Evolutionary conservation across 53 echinoderm and acorn worm species (phyloP), one percentile per base, ranked within the genome.

Genomic region (Apostichopus leukothele): DNA sequence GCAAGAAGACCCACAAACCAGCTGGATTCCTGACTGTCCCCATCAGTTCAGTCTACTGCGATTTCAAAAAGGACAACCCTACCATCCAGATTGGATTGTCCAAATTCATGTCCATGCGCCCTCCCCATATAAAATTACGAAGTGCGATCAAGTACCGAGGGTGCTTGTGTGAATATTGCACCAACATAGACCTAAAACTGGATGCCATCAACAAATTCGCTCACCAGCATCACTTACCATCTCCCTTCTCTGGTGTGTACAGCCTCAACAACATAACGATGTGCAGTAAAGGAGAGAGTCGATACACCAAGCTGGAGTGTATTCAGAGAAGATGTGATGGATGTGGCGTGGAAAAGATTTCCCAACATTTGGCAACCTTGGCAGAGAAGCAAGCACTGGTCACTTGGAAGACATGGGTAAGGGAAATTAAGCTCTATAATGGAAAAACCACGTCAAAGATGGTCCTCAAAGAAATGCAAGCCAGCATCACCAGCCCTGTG

Each of bases 121-220:
- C 92, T 25, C 1, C 53, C 9, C 83, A 90, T 51, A 83, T 92
- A 53, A 94, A 92, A 53, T 21, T 53, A 13, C 67, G 88, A 20
- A 23, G 50, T 89, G 18, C 84, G 22, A 91, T 93, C 53, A 93
- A 23, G 78, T 90, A 93, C 74, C 59, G 93, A 76, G 93, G 93
- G 8, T 93, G 91, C 74, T 67, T 93, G 50, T 93, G 93, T 50
- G 93, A 93, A 25, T 93, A 93, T 59, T 93, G 93, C 60, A 77
- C 76, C 12, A 93, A 91, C 78, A 53, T 93, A 9, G 76, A 90
- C 20, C 75, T 93, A 0, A 93, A 93, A 51, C 7, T 93, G n/a
- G 73, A 67, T 14, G 88, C 88, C 1, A 75, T 91, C 67, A 93
- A 93, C 74, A 61, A 76, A 7, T 67, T 21, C 7, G 86, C 89